phyloP scores from a whole-genome alignment of 1,140 invertebrate genomes.

The Euura saliciscinereae region DNA sequence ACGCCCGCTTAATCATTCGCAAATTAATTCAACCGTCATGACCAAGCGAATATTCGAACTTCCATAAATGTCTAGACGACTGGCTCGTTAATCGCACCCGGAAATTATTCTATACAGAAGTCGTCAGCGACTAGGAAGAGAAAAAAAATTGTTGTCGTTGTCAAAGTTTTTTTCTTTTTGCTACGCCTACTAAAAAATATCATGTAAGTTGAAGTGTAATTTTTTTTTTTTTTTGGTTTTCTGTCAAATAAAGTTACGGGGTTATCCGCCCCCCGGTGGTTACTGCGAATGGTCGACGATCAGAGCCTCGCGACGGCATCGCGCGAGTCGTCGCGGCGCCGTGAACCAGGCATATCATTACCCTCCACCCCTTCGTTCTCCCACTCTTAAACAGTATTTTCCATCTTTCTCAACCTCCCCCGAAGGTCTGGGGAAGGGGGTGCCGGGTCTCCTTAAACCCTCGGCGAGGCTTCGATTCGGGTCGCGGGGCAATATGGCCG shows the following conservation, averaged over 20 bases:
- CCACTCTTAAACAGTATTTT: slow-evolving; percentile 33
- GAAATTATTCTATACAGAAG: not conserved
- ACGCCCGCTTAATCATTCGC: slow-evolving; percentile 1
- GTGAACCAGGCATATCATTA: slow-evolving; percentile 43
- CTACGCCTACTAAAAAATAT: too few relatives aligned
- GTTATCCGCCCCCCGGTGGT: slow-evolving; percentile 16
- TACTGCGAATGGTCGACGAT: not conserved
- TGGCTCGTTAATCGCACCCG: not conserved
- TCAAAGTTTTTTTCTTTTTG: too few relatives aligned
- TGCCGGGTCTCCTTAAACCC: not conserved
- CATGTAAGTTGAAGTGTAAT: not conserved
- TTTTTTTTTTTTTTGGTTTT: not conserved
- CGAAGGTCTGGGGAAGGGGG: too few relatives aligned
- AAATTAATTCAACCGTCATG: slow-evolving; percentile 10
- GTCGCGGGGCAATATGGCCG: slow-evolving; percentile 44
- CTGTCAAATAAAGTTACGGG: not conserved
- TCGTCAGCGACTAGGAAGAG: not conserved
- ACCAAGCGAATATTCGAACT: not conserved
- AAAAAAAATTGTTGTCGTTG: not conserved
- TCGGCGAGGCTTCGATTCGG: slow-evolving; percentile 15
- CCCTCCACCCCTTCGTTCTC: slow-evolving; percentile 27
- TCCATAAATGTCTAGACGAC: not conserved
- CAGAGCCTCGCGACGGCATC: not conserved
- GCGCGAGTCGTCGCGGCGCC: slow-evolving; percentile 34
- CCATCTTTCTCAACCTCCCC: slow-evolving; percentile 10